These are phyloP conservation scores for Rhadina sibilatrix DNA, from an alignment of 2,113 vertebrate genomes.

Conservation along the genomic window DNA sequence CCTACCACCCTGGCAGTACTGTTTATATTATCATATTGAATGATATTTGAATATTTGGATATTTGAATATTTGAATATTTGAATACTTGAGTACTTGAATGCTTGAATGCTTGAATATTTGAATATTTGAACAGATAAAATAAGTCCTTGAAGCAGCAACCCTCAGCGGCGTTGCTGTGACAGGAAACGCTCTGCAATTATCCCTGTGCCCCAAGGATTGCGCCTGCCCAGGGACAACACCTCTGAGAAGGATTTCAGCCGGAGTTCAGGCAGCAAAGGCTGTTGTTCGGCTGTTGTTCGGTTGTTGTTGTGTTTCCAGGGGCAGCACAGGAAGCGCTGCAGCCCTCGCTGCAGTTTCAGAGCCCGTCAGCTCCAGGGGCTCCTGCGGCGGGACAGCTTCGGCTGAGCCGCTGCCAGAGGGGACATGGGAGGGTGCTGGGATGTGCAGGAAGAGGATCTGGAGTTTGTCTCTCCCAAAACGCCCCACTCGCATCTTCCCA, in stretches of 20 bases:
- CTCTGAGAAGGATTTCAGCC: accelerated
- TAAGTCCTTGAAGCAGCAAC: not conserved
- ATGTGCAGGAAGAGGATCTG: accelerated
- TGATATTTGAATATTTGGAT: not conserved
- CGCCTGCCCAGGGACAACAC: not conserved
- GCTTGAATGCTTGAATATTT: not conserved
- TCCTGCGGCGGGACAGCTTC: accelerated
- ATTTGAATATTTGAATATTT: not conserved
- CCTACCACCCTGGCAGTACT: not conserved
- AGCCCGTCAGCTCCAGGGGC: accelerated
- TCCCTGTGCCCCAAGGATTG: not conserved
- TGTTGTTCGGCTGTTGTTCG: not conserved
- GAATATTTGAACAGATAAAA: not conserved
- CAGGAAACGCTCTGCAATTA: accelerated
- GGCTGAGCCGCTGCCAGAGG: not conserved
- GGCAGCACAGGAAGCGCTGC: not conserved
- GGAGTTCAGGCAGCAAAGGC: not conserved
- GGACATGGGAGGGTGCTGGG: accelerated
- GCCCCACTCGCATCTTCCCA: not conserved
- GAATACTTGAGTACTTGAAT: too few species aligned
- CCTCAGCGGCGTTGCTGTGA: too few species aligned
- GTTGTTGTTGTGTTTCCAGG: accelerated
- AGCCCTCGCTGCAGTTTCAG: not conserved
- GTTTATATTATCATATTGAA: not conserved
- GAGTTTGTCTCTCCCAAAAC: not conserved